Evolutionary conservation across 2,888 invertebrate species (phyloP), one percentile per base, ranked within the genome.

Genomic region (Drosophila melanosoma): DNA sequence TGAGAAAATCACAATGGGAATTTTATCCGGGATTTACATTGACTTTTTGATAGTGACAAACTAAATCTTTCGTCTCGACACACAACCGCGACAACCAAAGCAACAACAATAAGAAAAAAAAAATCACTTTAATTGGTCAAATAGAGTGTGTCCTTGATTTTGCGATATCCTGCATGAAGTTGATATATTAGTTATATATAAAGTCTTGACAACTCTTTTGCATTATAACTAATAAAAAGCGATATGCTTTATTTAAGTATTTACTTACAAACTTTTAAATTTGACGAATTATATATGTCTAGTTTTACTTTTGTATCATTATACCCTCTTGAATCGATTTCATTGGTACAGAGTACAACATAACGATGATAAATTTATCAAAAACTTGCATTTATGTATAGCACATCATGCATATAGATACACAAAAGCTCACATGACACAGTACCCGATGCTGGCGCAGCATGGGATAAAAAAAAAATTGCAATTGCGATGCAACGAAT

Each of bases 401-500:
- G 52, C 57, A 42, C 35, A 77, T 49, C 29, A 54, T 53, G 35
- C 38, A 52, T 76, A 56, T 51, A 51, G 42, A 32, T 48, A 76
- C 48, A 77, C 20, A 64, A 51, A 45, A 8, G 29, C 56, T 56
- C 38, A 33, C 45, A 56, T 62, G 20, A 35, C 53, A 71, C 20
- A 54, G 61, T 48, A 10, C 17, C 63, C 66, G 58, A 57, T 62
- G 57, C 54, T 38, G 32, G 66, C 20, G 45, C 56, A 67, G 42
- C 49, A 45, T 54, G 33, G n/a, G 36, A 38, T 6, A 20, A 53
- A 69, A 66, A 61, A 38, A 49, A 62, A 58, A 64, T 57, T 73
- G 57, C 76, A 77, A 83, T 83, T 80, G 69, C 70, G 74, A 73
- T 75, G 74, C 78, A 74, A 59, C 69, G 67, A 65, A 75, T 69